Base-by-base conservation (phyloP, 2,888 invertebrate genomes). In the Nowickia ferox region DNA sequence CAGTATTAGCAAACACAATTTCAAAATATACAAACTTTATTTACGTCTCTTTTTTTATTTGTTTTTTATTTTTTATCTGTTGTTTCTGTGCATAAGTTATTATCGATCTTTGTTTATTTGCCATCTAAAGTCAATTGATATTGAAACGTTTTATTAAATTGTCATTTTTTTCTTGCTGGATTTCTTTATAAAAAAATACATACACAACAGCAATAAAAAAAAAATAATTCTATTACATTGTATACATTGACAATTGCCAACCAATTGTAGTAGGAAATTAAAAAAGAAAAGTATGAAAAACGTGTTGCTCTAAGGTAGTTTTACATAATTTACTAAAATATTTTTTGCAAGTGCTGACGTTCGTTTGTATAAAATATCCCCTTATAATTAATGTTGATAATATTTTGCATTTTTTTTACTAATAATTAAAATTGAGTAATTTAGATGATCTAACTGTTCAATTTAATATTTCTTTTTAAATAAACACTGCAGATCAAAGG, bases 141-240 rank as follows among this genome's bases (percentile, higher is more conserved):
- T 48, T 48, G 42, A 68, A 15, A 59, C 42, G 42, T 38, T 72
- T 80, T 44, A 65, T 80, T 74, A 30, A 80, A 80, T 66, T 57
- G 19, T 38, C 53, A 30, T 53, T 44, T 5, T 3, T 44, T 38
- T 30, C 30, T 38, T 66, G n/a, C 17, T 44, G n/a, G 9, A 30
- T 0, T 30, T 30, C 5, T 30, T 30, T 30, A 30, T 30, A 30
- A 30, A 30, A n/a, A 30, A 30, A 30, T 30, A 30, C 30, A 30
- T 30, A 30, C 30, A 30, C 0, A 30, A 30, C 30, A 30, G 3
- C 1, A 55, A 13, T 22, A 22, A 22, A 22, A 13, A 19, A 55
- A 11, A 15, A 1, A 15, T 48, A 1, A 4, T 2, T 15, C 0
- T 13, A 13, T 17, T 9, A 51, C 17, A 51, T 51, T 51, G 51